Percentiles rank a stretch among this genome's conserved stretches.
Conservation (phyloP, 2,797 vertebrate species). For the Sebastes aleutianus region DNA sequence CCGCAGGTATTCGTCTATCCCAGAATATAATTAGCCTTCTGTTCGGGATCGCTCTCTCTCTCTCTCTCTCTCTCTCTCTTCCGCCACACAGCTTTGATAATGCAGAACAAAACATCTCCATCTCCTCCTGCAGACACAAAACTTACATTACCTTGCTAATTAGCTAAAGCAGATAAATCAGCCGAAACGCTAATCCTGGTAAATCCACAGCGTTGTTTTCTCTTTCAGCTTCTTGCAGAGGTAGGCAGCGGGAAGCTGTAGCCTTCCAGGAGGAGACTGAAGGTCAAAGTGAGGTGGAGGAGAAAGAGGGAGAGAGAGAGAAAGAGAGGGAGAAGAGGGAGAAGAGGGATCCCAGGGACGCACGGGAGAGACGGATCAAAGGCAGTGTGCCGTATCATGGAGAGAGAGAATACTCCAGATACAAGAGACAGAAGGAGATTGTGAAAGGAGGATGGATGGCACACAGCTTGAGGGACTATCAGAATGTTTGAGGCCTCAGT, state of each 20-base stretch:
- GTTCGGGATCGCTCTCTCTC: background rate
- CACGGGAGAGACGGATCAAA: slow-evolving; percentile 41
- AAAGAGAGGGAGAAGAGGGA: background rate
- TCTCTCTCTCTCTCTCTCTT: too few relatives aligned
- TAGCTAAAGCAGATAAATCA: slow-evolving; percentile 48
- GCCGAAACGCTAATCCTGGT: slow-evolving; percentile 49
- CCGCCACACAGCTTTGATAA: slow-evolving; percentile 39
- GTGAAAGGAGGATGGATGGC: background rate
- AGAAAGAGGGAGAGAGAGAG: background rate
- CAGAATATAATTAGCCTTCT: slow-evolving; percentile 26
- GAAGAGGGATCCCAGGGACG: slow-evolving; percentile 23
- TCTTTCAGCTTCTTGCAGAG: slow-evolving; percentile 12
- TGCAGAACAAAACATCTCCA: slow-evolving; percentile 35
- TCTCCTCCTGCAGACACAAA: slow-evolving; percentile 34
- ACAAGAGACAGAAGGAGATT: slow-evolving; percentile 4
- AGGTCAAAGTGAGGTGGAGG: slow-evolving; percentile 44
- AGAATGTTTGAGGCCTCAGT: slow-evolving; percentile 12
- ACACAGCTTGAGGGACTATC: slow-evolving; percentile 1
- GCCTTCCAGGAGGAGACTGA: slow-evolving; percentile 41
- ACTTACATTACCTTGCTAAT: slow-evolving; percentile 42
- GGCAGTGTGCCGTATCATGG: slow-evolving; percentile 2
- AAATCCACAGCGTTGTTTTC: slow-evolving; percentile 48
- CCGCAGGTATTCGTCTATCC: background rate
- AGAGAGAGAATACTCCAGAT: slow-evolving; percentile 30
- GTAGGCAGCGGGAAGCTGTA: slow-evolving; percentile 1